A percentile compares a stretch with the other conserved stretches of the same genome.
phyloP scores from a whole-genome alignment of 2,797 vertebrate species.

The Chiroxiphia lanceolata region DNA sequence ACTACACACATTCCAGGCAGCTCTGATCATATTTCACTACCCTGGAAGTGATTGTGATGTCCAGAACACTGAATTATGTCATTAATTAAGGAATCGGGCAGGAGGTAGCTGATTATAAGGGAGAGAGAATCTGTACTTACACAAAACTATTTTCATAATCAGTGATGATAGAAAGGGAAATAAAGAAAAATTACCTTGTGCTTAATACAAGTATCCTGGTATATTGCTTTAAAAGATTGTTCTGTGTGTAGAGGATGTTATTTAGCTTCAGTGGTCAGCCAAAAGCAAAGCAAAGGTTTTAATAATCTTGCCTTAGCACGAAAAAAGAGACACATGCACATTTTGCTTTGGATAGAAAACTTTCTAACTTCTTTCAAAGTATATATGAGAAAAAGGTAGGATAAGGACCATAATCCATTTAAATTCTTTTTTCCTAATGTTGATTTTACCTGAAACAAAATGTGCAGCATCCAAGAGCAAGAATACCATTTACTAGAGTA shows the following conservation, averaged over 20 bases:
- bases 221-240: slow-evolving; percentile 16
- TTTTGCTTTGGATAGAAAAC: background rate
- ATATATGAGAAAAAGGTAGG: background rate
- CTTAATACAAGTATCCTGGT: slow-evolving; percentile 28
- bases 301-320: background rate
- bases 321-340: background rate
- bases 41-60: slow-evolving; percentile 62
- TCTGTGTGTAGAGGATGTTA: background rate
- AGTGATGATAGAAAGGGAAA: slow-evolving; percentile 62
- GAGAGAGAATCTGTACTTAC: slow-evolving; percentile 56
- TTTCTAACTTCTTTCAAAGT: background rate
- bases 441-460: slow-evolving; percentile 66
- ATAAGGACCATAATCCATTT: background rate
- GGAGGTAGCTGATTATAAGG: slow-evolving; percentile 63
- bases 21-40: slow-evolving; percentile 62
- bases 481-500: slow-evolving; percentile 36
- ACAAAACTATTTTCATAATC: slow-evolving; percentile 69
- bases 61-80: slow-evolving; percentile 66
- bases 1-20: slow-evolving; percentile 27
- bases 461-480: slow-evolving; percentile 3
- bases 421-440: background rate
- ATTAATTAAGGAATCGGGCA: slow-evolving; percentile 67
- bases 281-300: background rate
- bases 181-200: slow-evolving; percentile 45
- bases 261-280: background rate